Base-by-base conservation (phyloP, 2,888 invertebrate species). In the Penaeus monodon region DNA sequence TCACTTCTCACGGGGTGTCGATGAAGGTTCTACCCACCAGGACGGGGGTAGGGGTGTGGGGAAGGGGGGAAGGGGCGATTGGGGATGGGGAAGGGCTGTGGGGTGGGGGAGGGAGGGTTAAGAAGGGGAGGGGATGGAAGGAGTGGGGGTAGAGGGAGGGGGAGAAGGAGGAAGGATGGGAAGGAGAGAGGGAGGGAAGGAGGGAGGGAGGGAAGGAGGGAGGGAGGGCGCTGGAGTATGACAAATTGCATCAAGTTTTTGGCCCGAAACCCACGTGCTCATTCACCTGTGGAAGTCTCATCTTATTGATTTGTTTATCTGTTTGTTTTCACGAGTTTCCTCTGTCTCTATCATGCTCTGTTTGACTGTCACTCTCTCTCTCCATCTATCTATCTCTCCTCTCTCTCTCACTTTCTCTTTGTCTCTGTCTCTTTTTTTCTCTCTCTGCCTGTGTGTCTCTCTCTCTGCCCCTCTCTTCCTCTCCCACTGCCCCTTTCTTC, bases 1-100 rank as follows among this genome's bases (percentile, higher is more conserved):
- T 74, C 74, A 64, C 82, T 82, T 82, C 82, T 82, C 82, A 82
- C 82, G 63, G 74, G 74, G 77, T 64, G 74, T 63, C 82, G 82
- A 82, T 82, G 82, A 27, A 73, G 27, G 74, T 29, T 57, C 82
- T 38, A 29, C 64, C 82, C 27, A 74, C 44, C 10, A 10, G 44
- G 44, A 14, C 82, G 38, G 74, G 57, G 74, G 64, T 44, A 24
- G 63, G 70, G 24, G 38, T 57, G 57, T 70, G 63, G 20, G 70
- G 73, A 22, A 33, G 63, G 33, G 33, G 44, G 44, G 44, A 0
- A 1, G 44, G 44, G 44, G 7, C 0, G 44, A 8, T 44, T 2
- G 38, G 7, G 44, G 44, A 6, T 44, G 44, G 44, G 10, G 44
- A 44, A 44, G 1, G 44, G 44, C 10, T 6, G 44, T 10, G 44